Evolutionary conservation across 2,113 vertebrate genomes (phyloP).

Genomic region (Xyliphius kryptos): DNA sequence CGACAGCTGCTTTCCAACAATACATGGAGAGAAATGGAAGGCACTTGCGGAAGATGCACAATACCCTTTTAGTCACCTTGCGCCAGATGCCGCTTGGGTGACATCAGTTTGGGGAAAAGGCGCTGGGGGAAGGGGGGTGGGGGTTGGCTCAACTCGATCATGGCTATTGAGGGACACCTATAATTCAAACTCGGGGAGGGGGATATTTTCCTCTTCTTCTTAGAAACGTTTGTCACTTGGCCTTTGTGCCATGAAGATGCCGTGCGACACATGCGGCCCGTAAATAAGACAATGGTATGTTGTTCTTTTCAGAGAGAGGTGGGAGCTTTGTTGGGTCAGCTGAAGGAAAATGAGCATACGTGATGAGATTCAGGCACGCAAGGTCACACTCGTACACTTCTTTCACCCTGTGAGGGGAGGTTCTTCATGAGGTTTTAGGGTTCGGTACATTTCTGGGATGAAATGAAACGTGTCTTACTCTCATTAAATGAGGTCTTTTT

Average conservation of each 20-base stretch:
- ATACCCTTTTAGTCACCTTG: conserved; percentile 65
- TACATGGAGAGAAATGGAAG: conserved; percentile 63
- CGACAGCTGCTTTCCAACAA: conserved; percentile 67
- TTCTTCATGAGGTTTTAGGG: too few species aligned
- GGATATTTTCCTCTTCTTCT: conserved; percentile 44
- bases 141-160: conserved; percentile 20
- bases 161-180: conserved; percentile 44
- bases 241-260: conserved; percentile 46
- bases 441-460: too few species aligned
- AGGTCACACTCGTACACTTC: not conserved
- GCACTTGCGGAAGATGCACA: conserved; percentile 66
- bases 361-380: conserved; percentile 9
- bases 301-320: conserved; percentile 49
- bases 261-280: conserved; percentile 45
- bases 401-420: too few species aligned
- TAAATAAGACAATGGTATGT: conserved; percentile 61
- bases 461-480: too few species aligned
- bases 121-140: not conserved
- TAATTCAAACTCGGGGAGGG: conserved; percentile 36
- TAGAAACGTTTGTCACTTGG: conserved; percentile 36
- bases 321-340: conserved; percentile 13
- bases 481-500: too few species aligned
- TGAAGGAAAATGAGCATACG: conserved; percentile 10
- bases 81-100: conserved; percentile 59
- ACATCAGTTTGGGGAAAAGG: conserved; percentile 34